Evolutionary conservation across 2,888 invertebrate species (phyloP).

Genomic region (Ormyrus pomaceus): DNA sequence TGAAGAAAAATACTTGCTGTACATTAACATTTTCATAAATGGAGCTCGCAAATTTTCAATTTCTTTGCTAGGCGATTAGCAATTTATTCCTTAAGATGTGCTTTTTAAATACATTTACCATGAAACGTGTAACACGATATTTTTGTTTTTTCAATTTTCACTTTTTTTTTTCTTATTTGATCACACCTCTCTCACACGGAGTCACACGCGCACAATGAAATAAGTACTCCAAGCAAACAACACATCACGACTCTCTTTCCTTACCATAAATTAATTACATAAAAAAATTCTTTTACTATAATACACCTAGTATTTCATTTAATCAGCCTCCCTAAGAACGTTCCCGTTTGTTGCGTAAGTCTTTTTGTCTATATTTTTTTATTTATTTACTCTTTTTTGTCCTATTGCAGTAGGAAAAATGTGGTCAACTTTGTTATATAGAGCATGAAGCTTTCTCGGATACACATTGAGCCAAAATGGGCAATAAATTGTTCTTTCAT

Average conservation of each 20-base stretch:
- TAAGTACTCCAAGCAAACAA: conserved; percentile 71
- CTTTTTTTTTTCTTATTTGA: conserved; percentile 36
- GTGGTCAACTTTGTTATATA: conserved; percentile 70
- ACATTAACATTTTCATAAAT: conserved; percentile 47
- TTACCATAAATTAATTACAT: conserved; percentile 74
- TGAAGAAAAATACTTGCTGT: conserved; percentile 41
- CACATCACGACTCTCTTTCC: conserved; percentile 66
- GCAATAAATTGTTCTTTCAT: conserved; percentile 43
- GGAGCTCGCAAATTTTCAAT: conserved; percentile 20
- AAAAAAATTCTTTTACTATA: conserved; percentile 73
- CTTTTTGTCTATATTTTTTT: conserved; percentile 65
- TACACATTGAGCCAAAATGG: conserved; percentile 47
- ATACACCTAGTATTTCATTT: conserved; percentile 72
- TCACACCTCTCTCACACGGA: conserved; percentile 34
- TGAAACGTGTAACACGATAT: conserved; percentile 32
- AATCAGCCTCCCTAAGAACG: conserved; percentile 70
- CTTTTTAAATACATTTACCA: conserved; percentile 6
- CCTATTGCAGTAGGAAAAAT: conserved; percentile 68
- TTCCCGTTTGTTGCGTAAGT: conserved; percentile 64
- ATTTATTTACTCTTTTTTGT: conserved; percentile 51
- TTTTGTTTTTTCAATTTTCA: conserved; percentile 38
- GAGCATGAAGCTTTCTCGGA: conserved; percentile 36
- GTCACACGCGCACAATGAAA: conserved; percentile 63
- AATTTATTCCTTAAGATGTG: conserved; percentile 31
- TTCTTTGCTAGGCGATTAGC: conserved; percentile 51